phyloP scores from a whole-genome alignment of 2,797 vertebrate genomes.

The Phrynocephalus forsythii region DNA sequence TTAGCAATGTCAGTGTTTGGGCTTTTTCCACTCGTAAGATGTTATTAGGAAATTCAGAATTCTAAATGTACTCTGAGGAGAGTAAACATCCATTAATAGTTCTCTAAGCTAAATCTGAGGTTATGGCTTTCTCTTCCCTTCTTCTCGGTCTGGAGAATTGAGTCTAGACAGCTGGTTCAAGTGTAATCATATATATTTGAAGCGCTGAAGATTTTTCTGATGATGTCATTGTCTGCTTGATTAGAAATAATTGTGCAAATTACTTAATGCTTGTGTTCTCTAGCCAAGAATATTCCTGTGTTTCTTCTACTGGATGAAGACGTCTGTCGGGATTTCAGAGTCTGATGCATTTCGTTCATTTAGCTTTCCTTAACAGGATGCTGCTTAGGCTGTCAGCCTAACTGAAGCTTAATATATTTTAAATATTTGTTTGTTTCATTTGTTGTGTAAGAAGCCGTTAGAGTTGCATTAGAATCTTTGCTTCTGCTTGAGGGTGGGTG shows the following conservation, averaged over 20 bases:
- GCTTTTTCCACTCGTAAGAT: not conserved
- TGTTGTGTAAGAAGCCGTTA: not conserved
- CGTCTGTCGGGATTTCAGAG: not conserved
- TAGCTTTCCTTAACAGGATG: slow-evolving; percentile 1
- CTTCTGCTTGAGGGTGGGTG: not conserved
- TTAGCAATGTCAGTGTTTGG: not conserved
- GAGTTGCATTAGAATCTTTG: not conserved
- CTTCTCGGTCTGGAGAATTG: not conserved
- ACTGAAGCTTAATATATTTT: not conserved
- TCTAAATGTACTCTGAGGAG: too few relatives aligned
- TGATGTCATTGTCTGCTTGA: slow-evolving; percentile 6
- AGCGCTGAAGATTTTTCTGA: not conserved
- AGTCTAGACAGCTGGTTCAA: not conserved
- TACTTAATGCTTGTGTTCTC: not conserved
- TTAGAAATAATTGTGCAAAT: slow-evolving; percentile 3
- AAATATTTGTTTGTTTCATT: too few relatives aligned
- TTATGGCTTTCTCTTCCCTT: not conserved
- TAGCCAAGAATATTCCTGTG: too few relatives aligned
- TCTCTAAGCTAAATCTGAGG: not conserved
- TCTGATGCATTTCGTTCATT: not conserved
- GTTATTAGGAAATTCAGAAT: not conserved
- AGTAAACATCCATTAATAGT: not conserved
- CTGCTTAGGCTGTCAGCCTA: not conserved
- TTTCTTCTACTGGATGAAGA: not conserved
- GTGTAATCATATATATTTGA: not conserved